Conservation (phyloP, 2,797 vertebrate genomes). For the Triplophysa bombifrons region DNA sequence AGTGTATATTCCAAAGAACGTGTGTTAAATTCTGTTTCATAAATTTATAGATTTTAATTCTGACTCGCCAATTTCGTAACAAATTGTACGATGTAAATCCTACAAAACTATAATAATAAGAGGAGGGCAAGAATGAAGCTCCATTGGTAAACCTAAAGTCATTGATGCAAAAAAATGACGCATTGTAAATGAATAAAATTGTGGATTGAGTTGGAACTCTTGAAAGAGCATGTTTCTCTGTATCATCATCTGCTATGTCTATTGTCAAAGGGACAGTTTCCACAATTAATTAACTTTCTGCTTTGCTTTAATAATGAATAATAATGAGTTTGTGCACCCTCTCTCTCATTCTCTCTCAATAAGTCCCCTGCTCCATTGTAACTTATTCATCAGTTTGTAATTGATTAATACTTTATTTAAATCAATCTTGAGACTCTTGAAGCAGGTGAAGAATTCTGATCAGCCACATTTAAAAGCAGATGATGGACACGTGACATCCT, state of each 20-base stretch:
- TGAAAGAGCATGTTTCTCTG: neutral
- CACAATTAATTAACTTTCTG: neutral
- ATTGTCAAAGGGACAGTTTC: neutral
- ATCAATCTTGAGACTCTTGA: neutral
- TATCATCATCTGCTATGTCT: neutral
- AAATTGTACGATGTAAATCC: no score
- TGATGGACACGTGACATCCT: neutral
- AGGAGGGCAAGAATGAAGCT: no score
- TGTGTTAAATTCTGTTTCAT: no score
- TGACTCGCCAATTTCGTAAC: no score
- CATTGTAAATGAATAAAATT: no score
- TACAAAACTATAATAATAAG: no score
- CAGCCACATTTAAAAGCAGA: neutral
- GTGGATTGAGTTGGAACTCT: no score
- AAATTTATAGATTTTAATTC: no score
- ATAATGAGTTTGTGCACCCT: neutral
- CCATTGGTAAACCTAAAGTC: no score
- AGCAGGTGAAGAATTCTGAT: neutral
- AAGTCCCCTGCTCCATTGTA: neutral
- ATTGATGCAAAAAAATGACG: no score
- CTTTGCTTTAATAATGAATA: neutral
- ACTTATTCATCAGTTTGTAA: neutral
- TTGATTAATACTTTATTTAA: neutral
- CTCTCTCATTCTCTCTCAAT: neutral
- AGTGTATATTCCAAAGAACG: no score